phyloP scores from a whole-genome alignment of 2,888 invertebrate genomes.

The Tromatobia lineatoria region DNA sequence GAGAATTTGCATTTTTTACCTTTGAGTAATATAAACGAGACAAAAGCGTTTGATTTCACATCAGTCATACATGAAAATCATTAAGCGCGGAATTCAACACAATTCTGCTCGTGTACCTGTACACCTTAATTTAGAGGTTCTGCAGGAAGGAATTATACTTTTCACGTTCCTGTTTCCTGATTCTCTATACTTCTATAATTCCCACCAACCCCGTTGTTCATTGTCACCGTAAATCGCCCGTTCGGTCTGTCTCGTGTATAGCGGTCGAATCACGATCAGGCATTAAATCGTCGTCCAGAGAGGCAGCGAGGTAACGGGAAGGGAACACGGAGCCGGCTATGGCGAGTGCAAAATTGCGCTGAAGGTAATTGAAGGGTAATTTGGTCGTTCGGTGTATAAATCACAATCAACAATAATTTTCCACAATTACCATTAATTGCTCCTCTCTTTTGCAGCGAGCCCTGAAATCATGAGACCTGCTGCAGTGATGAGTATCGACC shows the following conservation, averaged over 20 bases:
- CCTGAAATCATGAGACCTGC: not conserved
- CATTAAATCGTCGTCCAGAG: conserved; percentile 62
- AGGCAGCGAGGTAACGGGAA: conserved; percentile 21
- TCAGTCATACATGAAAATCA: not conserved
- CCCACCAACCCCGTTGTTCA: conserved; percentile 47
- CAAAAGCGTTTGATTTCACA: not conserved
- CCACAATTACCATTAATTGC: conserved; percentile 77
- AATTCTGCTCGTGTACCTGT: conserved; percentile 26
- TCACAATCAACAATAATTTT: conserved; percentile 77
- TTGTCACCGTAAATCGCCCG: conserved; percentile 68
- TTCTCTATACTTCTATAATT: conserved; percentile 28
- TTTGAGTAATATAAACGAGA: not conserved
- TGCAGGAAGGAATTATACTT: conserved; percentile 6
- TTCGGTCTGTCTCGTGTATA: conserved; percentile 45
- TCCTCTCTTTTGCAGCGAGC: conserved; percentile 44
- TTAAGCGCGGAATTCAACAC: conserved; percentile 29
- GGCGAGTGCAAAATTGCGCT: conserved; percentile 65
- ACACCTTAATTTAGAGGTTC: not conserved
- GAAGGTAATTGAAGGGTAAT: conserved; percentile 78
- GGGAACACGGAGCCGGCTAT: conserved; percentile 3
- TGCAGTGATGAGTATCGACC: not conserved
- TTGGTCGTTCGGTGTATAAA: conserved; percentile 76
- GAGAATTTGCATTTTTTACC: not conserved
- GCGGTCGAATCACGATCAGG: conserved; percentile 65
- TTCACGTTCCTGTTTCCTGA: conserved; percentile 32